Evolutionary conservation across 2,888 invertebrate species (phyloP).

Genomic region (Epiblema foenella): DNA sequence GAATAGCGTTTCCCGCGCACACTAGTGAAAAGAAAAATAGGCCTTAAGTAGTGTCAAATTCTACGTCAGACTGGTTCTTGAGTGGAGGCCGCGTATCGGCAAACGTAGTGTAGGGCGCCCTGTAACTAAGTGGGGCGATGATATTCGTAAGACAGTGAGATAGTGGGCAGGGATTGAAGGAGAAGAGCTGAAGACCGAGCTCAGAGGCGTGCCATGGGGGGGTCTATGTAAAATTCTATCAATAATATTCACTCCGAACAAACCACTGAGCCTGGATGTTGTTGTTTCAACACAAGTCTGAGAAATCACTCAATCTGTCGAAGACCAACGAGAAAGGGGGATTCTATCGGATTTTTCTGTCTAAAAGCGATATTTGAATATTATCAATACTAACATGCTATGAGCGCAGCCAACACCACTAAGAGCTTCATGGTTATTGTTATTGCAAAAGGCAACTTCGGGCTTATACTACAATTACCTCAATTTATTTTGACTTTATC

Average conservation of each 20-base stretch:
- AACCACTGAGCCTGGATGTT: background rate
- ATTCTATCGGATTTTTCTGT: background rate
- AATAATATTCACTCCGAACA: background rate
- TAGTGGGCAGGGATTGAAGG: too few relatives aligned
- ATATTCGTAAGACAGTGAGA: too few relatives aligned
- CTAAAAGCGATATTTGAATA: too few relatives aligned
- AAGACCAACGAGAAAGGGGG: background rate
- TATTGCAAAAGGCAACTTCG: slow-evolving; percentile 13
- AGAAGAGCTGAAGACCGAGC: too few relatives aligned
- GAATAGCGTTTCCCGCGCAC: slow-evolving; percentile 59
- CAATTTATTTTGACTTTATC: slow-evolving; percentile 30
- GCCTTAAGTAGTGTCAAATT: background rate
- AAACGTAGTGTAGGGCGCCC: too few relatives aligned
- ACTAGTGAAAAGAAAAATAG: slow-evolving; percentile 53
- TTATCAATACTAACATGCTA: slow-evolving; percentile 59
- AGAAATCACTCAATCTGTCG: background rate
- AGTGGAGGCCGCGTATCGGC: too few relatives aligned
- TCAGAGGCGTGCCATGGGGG: too few relatives aligned
- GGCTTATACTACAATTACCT: background rate
- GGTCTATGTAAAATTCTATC: too few relatives aligned
- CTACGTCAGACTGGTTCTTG: too few relatives aligned
- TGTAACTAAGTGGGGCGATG: too few relatives aligned
- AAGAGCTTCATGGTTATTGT: slow-evolving; percentile 56
- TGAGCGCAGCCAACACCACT: slow-evolving; percentile 53
- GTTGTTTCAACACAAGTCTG: background rate